Conservation (phyloP, 2,888 invertebrate species). For the Hypercompe scribonia region DNA sequence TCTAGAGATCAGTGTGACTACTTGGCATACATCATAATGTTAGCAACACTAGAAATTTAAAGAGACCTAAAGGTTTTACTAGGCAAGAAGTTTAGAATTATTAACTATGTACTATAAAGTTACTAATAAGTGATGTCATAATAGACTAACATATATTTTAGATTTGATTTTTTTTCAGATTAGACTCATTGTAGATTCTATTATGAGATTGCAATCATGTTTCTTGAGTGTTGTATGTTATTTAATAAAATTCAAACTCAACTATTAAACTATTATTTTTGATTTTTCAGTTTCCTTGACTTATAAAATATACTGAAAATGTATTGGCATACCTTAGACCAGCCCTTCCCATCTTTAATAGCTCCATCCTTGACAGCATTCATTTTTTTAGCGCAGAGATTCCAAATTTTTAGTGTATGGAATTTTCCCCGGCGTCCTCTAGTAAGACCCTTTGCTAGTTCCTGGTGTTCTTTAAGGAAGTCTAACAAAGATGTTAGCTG, state of each 20-base stretch:
- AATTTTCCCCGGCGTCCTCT: conserved; percentile 66
- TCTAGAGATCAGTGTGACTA: too few relatives aligned
- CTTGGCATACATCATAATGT: too few relatives aligned
- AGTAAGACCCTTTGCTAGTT: conserved; percentile 63
- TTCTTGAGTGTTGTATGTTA: background rate
- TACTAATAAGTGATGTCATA: too few relatives aligned
- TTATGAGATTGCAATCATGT: background rate
- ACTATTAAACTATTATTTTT: too few relatives aligned
- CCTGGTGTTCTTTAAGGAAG: conserved; percentile 67
- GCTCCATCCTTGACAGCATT: conserved; percentile 63
- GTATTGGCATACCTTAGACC: conserved; percentile 67
- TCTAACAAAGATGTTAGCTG: conserved; percentile 65
- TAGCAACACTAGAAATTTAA: too few relatives aligned
- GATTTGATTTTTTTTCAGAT: background rate
- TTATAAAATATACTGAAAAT: background rate
- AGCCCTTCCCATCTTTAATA: conserved; percentile 70
- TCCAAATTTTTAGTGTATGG: conserved; percentile 67
- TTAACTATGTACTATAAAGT: too few relatives aligned
- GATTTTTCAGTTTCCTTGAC: too few relatives aligned
- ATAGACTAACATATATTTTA: background rate
- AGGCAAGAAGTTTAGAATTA: too few relatives aligned
- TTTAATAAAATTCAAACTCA: too few relatives aligned
- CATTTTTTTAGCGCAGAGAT: conserved; percentile 65
- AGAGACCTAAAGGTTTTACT: too few relatives aligned
- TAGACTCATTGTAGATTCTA: too few relatives aligned